phyloP scores from a whole-genome alignment of 2,113 vertebrate species.

The Rhodinocichla rosea region DNA sequence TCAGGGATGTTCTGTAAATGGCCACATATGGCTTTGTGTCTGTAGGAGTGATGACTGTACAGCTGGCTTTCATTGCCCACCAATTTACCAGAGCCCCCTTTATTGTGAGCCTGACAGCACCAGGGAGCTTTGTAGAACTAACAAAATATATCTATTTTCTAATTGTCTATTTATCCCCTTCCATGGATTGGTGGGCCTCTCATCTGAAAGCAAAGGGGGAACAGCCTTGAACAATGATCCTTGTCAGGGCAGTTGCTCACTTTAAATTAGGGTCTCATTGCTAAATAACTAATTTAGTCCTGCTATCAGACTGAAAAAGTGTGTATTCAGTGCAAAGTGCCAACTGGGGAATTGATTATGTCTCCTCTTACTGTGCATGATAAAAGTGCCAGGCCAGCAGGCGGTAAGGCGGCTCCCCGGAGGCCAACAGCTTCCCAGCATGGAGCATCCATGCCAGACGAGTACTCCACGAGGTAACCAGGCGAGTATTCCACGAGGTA shows the following conservation, averaged over 20 bases:
- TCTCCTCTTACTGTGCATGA: constrained; percentile 80
- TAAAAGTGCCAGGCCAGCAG: constrained; percentile 70
- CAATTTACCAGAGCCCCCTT: constrained; percentile 80
- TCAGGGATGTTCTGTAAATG: constrained; percentile 78
- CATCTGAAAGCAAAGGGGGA: constrained; percentile 75
- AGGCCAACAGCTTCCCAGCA: constrained; percentile 19
- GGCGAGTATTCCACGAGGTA: accelerated
- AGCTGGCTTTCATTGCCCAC: constrained; percentile 83
- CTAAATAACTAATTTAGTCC: constrained; percentile 89
- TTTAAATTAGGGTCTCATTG: constrained; percentile 87
- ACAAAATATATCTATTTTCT: constrained; percentile 89
- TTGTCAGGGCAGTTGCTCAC: constrained; percentile 81
- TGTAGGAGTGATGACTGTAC: constrained; percentile 81
- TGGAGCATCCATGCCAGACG: background rate
- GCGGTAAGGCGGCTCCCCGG: constrained; percentile 61
- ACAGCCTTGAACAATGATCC: constrained; percentile 83
- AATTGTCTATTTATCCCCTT: constrained; percentile 91
- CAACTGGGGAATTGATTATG: constrained; percentile 87
- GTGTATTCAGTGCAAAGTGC: constrained; percentile 83
- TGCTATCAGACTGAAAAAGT: constrained; percentile 87
- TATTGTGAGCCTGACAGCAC: constrained; percentile 82
- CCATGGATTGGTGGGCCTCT: constrained; percentile 80
- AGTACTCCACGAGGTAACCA: too few relatives aligned
- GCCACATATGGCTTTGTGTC: constrained; percentile 85
- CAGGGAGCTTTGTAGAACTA: constrained; percentile 80